These are phyloP conservation scores for Potamarius usumacintae DNA, from an alignment of 2,113 vertebrate genomes.

Conservation along the genomic window DNA sequence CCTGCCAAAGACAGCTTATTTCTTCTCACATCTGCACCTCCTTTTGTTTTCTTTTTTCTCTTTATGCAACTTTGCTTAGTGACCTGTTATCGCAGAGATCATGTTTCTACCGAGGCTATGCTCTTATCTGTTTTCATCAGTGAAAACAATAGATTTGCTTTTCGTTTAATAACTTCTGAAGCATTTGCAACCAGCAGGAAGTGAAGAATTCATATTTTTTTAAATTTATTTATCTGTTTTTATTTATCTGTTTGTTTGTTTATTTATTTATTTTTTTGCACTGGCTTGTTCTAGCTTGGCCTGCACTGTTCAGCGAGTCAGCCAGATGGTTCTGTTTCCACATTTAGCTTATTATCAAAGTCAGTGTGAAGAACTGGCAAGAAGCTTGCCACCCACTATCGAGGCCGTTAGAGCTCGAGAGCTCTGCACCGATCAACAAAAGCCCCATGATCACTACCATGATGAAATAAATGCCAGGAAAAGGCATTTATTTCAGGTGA, in stretches of 20 bases:
- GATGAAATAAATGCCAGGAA: constrained; percentile 40
- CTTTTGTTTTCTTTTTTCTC: background rate
- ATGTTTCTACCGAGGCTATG: background rate
- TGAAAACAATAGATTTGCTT: constrained; percentile 16
- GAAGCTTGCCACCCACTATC: constrained; percentile 42
- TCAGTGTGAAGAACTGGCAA: constrained; percentile 41
- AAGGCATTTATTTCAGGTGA: constrained; percentile 10
- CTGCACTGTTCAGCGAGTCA: constrained; percentile 31
- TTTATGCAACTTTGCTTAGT: constrained; percentile 2
- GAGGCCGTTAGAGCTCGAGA: constrained; percentile 25
- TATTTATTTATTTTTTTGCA: background rate
- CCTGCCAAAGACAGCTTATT: constrained; percentile 8
- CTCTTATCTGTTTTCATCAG: constrained; percentile 17
- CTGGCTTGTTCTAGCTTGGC: constrained; percentile 21
- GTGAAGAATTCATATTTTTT: constrained; percentile 5
- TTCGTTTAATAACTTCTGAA: constrained; percentile 36
- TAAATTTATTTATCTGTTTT: background rate
- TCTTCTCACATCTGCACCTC: background rate
- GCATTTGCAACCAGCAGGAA: constrained; percentile 21
- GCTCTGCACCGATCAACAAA: constrained; percentile 4
- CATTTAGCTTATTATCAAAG: constrained; percentile 53
- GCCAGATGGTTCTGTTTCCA: constrained; percentile 52
- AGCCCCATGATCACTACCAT: constrained; percentile 40
- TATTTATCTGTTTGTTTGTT: background rate
- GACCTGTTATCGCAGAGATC: background rate